A percentile compares a stretch with the other conserved stretches of the same genome.
Conservation (phyloP, 2,113 vertebrate species). For the Mormyrus iriodes region DNA sequence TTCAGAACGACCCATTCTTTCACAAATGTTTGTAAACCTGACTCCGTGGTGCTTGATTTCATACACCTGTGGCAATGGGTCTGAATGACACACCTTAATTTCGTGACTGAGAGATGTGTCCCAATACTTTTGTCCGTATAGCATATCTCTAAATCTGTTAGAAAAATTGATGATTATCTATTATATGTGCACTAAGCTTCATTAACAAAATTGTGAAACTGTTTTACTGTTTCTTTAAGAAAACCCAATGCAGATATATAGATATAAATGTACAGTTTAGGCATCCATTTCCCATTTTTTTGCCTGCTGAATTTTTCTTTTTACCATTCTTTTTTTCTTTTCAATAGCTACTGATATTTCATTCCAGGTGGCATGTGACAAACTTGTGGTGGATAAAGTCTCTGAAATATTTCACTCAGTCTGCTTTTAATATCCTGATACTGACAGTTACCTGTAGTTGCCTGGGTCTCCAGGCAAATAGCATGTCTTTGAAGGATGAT, state of each 20-base stretch:
- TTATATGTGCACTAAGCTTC: not conserved
- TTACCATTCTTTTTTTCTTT: not conserved
- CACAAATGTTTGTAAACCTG: not conserved
- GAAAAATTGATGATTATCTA: not conserved
- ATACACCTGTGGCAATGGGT: not conserved
- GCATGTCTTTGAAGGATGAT: slow-evolving; percentile 49
- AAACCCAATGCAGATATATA: not conserved
- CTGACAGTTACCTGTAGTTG: slow-evolving; percentile 18
- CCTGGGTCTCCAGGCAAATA: slow-evolving; percentile 40
- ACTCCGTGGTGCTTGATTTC: not conserved
- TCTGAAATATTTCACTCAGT: slow-evolving; percentile 32
- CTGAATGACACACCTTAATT: not conserved
- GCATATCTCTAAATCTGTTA: not conserved
- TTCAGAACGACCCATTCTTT: not conserved
- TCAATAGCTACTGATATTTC: slow-evolving; percentile 9
- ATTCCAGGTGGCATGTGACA: slow-evolving; percentile 22
- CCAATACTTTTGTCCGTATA: not conserved
- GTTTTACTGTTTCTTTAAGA: not conserved
- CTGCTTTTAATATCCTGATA: slow-evolving; percentile 54
- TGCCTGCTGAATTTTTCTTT: not conserved
- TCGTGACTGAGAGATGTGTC: not conserved
- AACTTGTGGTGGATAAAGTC: slow-evolving; percentile 25
- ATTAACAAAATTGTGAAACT: not conserved
- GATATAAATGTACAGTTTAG: not conserved
- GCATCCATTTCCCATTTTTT: not conserved